Evolutionary conservation across 2,113 vertebrate species (phyloP).

Genomic region (Boulengeromyrus knoepffleri): DNA sequence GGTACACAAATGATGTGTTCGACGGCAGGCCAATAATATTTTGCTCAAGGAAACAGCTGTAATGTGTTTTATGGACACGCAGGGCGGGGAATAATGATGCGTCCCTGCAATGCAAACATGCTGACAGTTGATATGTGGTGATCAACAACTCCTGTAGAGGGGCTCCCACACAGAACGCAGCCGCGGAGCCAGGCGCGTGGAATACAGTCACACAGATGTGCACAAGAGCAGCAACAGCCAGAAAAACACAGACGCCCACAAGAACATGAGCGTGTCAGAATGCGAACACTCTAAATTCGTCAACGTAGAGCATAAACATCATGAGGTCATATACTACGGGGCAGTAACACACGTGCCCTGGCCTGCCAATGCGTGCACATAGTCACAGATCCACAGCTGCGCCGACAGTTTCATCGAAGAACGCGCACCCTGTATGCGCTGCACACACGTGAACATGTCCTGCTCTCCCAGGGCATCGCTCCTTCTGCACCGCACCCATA

Average conservation of each 20-base stretch:
- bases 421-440: background rate
- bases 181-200: constrained; percentile 23
- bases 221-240: constrained; percentile 1
- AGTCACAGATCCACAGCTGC: background rate
- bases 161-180: constrained; percentile 64
- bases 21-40: constrained; percentile 80
- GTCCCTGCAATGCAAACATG: constrained; percentile 89
- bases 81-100: constrained; percentile 98
- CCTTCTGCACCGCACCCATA: background rate
- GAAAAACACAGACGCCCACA: constrained; percentile 19
- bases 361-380: background rate
- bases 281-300: background rate
- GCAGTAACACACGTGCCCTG: background rate
- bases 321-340: background rate
- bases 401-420: background rate
- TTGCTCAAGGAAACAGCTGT: constrained; percentile 93
- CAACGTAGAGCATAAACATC: background rate
- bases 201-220: background rate
- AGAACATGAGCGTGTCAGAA: background rate
- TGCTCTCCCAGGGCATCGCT: background rate
- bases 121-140: constrained; percentile 75
- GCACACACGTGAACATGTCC: background rate
- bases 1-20: constrained; percentile 95
- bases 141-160: constrained; percentile 84
- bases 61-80: constrained; percentile 99